phyloP scores from a whole-genome alignment of 2,888 invertebrate species.

The Schizaphis graminum region DNA sequence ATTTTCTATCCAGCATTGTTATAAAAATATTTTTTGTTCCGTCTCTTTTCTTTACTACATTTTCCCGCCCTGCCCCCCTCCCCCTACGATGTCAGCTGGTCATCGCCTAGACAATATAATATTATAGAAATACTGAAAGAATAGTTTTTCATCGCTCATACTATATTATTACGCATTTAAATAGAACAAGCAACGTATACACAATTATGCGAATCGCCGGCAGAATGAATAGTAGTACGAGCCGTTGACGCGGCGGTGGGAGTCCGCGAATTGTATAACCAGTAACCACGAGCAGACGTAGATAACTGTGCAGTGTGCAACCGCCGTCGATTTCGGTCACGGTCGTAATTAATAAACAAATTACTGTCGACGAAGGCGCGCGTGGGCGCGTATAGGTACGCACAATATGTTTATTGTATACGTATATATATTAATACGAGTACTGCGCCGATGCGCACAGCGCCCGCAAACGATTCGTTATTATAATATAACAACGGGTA shows the following conservation, averaged over 20 bases:
- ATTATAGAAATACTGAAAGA: neutral
- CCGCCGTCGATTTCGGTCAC: constrained; percentile 9
- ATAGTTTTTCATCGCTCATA: neutral
- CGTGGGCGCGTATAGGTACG: neutral
- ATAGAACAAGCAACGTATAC: neutral
- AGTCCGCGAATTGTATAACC: neutral
- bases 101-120: neutral
- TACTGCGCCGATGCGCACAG: neutral
- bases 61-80: neutral
- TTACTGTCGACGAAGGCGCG: neutral
- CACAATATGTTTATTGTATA: neutral
- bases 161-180: neutral
- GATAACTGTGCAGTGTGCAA: neutral
- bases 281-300: neutral
- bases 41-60: neutral
- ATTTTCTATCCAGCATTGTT: neutral
- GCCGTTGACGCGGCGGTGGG: neutral
- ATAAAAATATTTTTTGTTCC: neutral
- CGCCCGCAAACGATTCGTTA: neutral
- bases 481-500: neutral
- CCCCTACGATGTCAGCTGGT: neutral
- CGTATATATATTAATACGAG: neutral
- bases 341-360: neutral
- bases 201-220: neutral
- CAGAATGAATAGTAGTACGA: neutral